Percentiles rank a stretch among this genome's conserved stretches.
Conservation (phyloP, 2,888 invertebrate genomes). For the Melinaea menophilus region DNA sequence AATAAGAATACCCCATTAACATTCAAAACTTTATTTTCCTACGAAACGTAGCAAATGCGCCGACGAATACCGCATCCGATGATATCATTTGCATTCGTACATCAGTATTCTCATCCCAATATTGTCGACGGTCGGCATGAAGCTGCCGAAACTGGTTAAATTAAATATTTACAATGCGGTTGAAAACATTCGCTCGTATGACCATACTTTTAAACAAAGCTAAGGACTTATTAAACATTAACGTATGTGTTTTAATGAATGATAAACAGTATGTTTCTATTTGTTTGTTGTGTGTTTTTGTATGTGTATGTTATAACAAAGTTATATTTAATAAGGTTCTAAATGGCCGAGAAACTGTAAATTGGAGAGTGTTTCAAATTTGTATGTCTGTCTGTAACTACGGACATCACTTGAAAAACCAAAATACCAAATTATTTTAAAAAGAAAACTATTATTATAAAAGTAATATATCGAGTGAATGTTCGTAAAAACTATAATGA, state of each 20-base stretch:
- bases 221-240: too few relatives aligned
- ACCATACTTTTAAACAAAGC: slow-evolving; percentile 22
- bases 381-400: too few relatives aligned
- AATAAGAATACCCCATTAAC: slow-evolving; percentile 27
- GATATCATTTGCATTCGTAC: slow-evolving; percentile 32
- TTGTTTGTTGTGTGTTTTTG: too few relatives aligned
- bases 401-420: too few relatives aligned
- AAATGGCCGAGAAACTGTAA: too few relatives aligned
- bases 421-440: too few relatives aligned
- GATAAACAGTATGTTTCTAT: too few relatives aligned
- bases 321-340: too few relatives aligned
- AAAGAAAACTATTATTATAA: slow-evolving; percentile 27
- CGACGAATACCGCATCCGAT: slow-evolving; percentile 33
- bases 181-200: slow-evolving; percentile 48
- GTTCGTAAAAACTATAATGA: slow-evolving; percentile 8
- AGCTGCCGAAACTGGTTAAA: slow-evolving; percentile 46
- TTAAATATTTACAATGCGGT: slow-evolving; percentile 68
- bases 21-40: slow-evolving; percentile 35
- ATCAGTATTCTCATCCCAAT: slow-evolving; percentile 18
- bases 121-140: slow-evolving; percentile 23
- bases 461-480: too few relatives aligned
- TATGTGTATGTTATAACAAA: too few relatives aligned
- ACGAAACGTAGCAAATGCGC: slow-evolving; percentile 34
- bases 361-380: too few relatives aligned
- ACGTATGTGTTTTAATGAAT: too few relatives aligned